These are phyloP conservation scores for Uromys caudimaculatus DNA, from an alignment of 2,797 vertebrate genomes.

Conservation along the genomic window DNA sequence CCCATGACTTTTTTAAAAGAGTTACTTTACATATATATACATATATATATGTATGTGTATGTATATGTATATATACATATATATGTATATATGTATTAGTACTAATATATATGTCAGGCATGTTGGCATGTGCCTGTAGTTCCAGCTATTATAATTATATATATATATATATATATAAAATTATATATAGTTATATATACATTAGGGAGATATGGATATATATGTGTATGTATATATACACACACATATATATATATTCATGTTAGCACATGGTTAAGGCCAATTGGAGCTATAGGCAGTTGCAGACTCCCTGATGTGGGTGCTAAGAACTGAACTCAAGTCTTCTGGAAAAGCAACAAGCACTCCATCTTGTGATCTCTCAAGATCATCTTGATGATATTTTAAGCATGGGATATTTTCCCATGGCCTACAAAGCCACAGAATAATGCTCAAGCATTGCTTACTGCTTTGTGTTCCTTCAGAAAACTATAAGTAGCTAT, in stretches of 20 bases:
- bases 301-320: not conserved
- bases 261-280: not conserved
- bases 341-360: not conserved
- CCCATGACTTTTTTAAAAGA: not conserved
- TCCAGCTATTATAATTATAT: too few species aligned
- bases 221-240: not conserved
- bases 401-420: not conserved
- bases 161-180: too few species aligned
- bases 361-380: not conserved
- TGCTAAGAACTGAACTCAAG: not conserved
- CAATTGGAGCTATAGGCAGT: not conserved
- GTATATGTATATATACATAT: too few species aligned
- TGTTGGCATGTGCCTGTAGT: too few species aligned
- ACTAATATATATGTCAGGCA: too few species aligned
- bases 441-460: not conserved
- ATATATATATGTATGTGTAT: too few species aligned
- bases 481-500: not conserved
- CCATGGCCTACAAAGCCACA: not conserved
- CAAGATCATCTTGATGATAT: not conserved
- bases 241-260: too few species aligned
- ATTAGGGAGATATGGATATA: too few species aligned
- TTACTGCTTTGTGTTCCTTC: not conserved
- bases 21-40: too few species aligned
- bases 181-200: too few species aligned
- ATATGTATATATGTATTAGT: too few species aligned